phyloP scores from a whole-genome alignment of 2,888 invertebrate genomes.

The Nomada fucata region DNA sequence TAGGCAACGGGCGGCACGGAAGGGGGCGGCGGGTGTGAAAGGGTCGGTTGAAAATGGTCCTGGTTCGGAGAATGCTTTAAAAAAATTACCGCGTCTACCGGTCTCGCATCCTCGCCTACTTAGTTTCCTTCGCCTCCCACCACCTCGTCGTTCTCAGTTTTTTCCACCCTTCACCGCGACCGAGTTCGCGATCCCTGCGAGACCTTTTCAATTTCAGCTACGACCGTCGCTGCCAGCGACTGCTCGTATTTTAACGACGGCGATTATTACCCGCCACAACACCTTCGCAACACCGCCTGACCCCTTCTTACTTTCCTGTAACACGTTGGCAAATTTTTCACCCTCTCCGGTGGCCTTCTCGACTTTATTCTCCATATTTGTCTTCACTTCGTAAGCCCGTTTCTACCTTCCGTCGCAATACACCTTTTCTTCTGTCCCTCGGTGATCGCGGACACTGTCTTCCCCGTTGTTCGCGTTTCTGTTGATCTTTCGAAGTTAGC shows the following conservation, averaged over 20 bases:
- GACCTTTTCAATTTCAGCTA: slow-evolving; percentile 54
- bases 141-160: background rate
- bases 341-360: background rate
- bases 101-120: slow-evolving; percentile 36
- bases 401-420: background rate
- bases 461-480: background rate
- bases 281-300: background rate
- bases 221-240: background rate
- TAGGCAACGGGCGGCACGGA: background rate
- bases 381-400: too few species aligned
- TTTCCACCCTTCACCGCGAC: background rate
- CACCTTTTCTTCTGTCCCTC: background rate
- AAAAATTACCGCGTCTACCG: slow-evolving; percentile 20
- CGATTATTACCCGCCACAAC: slow-evolving; percentile 55
- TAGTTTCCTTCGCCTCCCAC: background rate
- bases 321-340: background rate
- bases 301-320: background rate
- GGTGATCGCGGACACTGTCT: background rate
- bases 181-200: background rate
- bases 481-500: background rate
- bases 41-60: slow-evolving; percentile 38
- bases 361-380: too few species aligned
- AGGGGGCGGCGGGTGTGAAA: background rate
- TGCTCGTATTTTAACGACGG: slow-evolving; percentile 54
- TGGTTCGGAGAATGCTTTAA: slow-evolving; percentile 42